Percentiles rank a stretch among this genome's conserved stretches.
These are phyloP conservation scores for Lydus trimaculatus DNA, from an alignment of 2,888 invertebrate genomes.

Conservation along the genomic window DNA sequence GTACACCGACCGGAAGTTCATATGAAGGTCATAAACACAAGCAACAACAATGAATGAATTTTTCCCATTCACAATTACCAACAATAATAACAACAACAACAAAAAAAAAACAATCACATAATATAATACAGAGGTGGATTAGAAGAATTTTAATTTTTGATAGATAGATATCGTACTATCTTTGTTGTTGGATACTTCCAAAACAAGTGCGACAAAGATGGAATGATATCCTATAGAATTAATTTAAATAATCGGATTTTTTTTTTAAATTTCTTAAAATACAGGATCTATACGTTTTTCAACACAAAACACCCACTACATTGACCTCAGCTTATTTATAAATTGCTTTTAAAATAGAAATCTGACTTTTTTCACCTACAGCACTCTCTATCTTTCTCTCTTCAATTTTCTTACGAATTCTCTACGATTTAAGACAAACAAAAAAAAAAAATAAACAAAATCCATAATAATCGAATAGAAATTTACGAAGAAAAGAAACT, in stretches of 20 bases:
- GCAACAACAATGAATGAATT: not conserved
- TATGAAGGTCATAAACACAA: not conserved
- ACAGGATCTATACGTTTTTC: not conserved
- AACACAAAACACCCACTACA: constrained; percentile 1
- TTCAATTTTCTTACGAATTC: not conserved
- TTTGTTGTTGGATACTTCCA: too few relatives aligned
- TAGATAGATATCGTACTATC: too few relatives aligned
- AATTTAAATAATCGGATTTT: too few relatives aligned
- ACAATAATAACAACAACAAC: too few relatives aligned
- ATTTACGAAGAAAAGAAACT: not conserved
- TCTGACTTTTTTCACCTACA: not conserved
- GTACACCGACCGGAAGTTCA: not conserved
- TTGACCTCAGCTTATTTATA: constrained; percentile 8
- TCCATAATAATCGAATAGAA: too few relatives aligned
- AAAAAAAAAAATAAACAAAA: too few relatives aligned
- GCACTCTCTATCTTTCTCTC: not conserved
- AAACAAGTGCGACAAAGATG: not conserved
- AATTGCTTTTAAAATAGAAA: not conserved
- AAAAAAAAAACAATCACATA: too few relatives aligned
- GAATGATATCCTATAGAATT: too few relatives aligned
- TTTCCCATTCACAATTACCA: not conserved
- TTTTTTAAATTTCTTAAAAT: too few relatives aligned
- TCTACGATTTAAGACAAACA: too few relatives aligned
- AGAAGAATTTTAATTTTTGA: too few relatives aligned
- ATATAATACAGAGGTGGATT: too few relatives aligned